Conservation (phyloP, 2,113 vertebrate species). For the Indicator indicator region DNA sequence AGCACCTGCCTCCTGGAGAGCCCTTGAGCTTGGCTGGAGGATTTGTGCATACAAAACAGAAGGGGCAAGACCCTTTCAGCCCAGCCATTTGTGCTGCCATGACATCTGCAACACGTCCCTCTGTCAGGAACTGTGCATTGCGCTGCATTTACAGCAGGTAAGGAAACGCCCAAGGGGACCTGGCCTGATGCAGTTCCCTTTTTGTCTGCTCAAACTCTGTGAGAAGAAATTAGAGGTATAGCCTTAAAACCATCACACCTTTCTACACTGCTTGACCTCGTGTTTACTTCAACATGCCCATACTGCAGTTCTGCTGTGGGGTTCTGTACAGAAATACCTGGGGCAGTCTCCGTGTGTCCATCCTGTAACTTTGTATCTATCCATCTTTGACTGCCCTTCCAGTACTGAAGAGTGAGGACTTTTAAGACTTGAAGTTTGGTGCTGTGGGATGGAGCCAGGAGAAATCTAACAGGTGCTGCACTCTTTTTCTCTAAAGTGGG, state of each 20-base stretch:
- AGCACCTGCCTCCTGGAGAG: not conserved
- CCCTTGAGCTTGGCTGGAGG: not conserved
- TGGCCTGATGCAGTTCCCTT: not conserved
- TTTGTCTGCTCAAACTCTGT: too few species aligned
- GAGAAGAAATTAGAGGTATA: too few species aligned
- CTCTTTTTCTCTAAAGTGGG: not conserved
- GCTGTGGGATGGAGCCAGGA: not conserved
- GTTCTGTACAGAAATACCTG: not conserved
- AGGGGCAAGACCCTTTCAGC: not conserved
- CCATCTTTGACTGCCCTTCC: not conserved
- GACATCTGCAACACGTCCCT: not conserved
- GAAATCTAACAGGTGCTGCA: not conserved
- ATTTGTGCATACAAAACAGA: not conserved
- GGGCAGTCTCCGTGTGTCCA: not conserved
- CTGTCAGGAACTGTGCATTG: not conserved
- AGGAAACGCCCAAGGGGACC: not conserved
- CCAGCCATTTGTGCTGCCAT: not conserved
- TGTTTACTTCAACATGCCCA: not conserved
- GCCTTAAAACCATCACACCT: too few species aligned
- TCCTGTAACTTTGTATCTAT: not conserved
- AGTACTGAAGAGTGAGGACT: not conserved
- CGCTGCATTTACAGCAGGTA: not conserved
- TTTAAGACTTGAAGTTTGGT: not conserved
- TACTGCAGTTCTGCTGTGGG: not conserved
- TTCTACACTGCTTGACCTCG: rapidly evolving